phyloP scores from a whole-genome alignment of 2,797 vertebrate species.

The Pachyuromys duprasi region DNA sequence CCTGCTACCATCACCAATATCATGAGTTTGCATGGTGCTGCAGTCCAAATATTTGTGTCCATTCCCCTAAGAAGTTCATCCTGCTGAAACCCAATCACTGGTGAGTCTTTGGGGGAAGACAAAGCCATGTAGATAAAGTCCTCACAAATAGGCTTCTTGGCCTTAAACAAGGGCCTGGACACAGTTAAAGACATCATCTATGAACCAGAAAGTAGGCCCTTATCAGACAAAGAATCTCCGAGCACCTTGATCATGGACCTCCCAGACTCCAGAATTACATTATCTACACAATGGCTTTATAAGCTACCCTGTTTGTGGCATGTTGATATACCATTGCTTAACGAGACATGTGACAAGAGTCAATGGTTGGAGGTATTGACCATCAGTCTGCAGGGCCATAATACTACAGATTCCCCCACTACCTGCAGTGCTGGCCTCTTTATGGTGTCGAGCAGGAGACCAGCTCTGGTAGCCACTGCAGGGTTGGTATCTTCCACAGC shows the following conservation, averaged over 20 bases:
- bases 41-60: neutral
- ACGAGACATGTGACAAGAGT: neutral
- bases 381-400: neutral
- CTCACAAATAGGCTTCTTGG: neutral
- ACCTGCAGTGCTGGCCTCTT: slow-evolving; percentile 98
- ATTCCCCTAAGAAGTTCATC: neutral
- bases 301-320: neutral
- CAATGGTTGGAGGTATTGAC: neutral
- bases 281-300: neutral
- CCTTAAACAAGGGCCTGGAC: neutral
- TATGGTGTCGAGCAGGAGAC: slow-evolving; percentile 97
- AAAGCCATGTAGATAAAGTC: neutral
- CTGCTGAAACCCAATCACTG: neutral
- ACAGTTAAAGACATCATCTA: neutral
- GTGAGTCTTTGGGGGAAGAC: neutral
- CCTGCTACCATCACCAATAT: neutral
- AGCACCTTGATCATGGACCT: neutral
- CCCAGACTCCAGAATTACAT: neutral
- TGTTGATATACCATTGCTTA: neutral
- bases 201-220: neutral
- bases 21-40: neutral
- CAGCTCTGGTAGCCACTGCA: slow-evolving; percentile 97
- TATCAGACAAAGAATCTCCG: neutral
- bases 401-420: neutral
- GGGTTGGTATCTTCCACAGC: slow-evolving; percentile 99